A percentile compares a stretch with the other conserved stretches of the same genome.
phyloP scores from a whole-genome alignment of 2,888 invertebrate species.

The Gnatocerus cornutus region DNA sequence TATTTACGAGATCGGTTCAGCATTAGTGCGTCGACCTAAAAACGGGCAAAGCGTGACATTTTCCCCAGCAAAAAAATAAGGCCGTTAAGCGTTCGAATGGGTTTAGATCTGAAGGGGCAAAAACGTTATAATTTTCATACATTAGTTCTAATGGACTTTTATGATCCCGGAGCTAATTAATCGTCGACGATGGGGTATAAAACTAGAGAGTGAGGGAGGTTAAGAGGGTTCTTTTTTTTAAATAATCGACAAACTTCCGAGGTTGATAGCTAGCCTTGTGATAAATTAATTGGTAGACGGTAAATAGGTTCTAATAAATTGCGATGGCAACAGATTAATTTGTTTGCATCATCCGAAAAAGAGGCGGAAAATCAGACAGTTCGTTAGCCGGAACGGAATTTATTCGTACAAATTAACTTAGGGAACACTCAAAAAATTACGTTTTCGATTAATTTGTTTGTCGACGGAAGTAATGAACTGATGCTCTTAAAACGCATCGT shows the following conservation, averaged over 20 bases:
- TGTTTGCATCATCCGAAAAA: slow-evolving; percentile 51
- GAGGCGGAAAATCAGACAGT: slow-evolving; percentile 47
- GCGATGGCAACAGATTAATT: slow-evolving; percentile 57
- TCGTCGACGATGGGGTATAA: slow-evolving; percentile 39
- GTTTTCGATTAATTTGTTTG: slow-evolving; percentile 43
- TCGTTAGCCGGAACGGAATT: slow-evolving; percentile 45
- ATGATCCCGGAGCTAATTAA: slow-evolving; percentile 53
- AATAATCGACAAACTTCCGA: slow-evolving; percentile 23
- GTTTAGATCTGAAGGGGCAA: slow-evolving; percentile 47
- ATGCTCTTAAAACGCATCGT: slow-evolving; percentile 20
- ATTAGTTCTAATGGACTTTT: slow-evolving; percentile 56
- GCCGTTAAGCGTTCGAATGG: slow-evolving; percentile 43
- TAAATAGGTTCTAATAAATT: slow-evolving; percentile 59
- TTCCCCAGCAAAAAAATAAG: slow-evolving; percentile 40
- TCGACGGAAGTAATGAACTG: slow-evolving; percentile 28
- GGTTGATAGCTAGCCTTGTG: slow-evolving; percentile 32
- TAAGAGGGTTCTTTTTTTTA: slow-evolving; percentile 17
- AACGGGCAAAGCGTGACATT: slow-evolving; percentile 34
- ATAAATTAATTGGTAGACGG: slow-evolving; percentile 59
- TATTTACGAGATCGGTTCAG: slow-evolving; percentile 40
- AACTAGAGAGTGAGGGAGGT: slow-evolving; percentile 15
- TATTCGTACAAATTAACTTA: slow-evolving; percentile 45
- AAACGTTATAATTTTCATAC: slow-evolving; percentile 56
- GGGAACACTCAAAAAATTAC: slow-evolving; percentile 44
- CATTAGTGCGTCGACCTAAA: slow-evolving; percentile 36